Evolutionary conservation across 2,113 vertebrate genomes (phyloP).

Genomic region (Damaliscus lunatus): DNA sequence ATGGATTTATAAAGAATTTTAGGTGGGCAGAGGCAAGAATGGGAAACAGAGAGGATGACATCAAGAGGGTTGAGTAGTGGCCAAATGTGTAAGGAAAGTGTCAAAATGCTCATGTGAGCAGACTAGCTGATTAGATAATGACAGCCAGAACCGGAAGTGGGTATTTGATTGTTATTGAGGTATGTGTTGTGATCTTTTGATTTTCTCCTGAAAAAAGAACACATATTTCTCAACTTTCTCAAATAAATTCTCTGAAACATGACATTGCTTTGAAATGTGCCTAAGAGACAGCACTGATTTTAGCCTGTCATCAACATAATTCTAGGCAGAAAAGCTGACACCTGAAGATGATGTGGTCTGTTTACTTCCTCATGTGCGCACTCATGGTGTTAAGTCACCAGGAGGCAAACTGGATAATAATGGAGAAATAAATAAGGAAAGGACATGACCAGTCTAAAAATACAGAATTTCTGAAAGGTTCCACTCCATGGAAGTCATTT

Average conservation of each 20-base stretch:
- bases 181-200: not conserved
- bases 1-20: not conserved
- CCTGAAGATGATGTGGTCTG: not conserved
- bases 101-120: not conserved
- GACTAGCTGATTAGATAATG: not conserved
- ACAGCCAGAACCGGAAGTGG: not conserved
- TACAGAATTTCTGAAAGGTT: not conserved
- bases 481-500: not conserved
- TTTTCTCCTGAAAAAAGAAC: not conserved
- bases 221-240: not conserved
- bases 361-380: not conserved
- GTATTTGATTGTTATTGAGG: not conserved
- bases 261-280: not conserved
- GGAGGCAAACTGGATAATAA: not conserved
- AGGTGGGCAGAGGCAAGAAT: not conserved
- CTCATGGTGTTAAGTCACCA: not conserved
- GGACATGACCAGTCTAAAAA: not conserved
- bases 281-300: not conserved
- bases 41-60: not conserved
- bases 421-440: not conserved
- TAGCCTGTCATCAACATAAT: not conserved
- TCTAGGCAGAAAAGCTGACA: not conserved
- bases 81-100: not conserved
- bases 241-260: not conserved
- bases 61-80: not conserved